These are phyloP conservation scores for Globia sparganii DNA, from an alignment of 2,888 invertebrate genomes.

Conservation along the genomic window DNA sequence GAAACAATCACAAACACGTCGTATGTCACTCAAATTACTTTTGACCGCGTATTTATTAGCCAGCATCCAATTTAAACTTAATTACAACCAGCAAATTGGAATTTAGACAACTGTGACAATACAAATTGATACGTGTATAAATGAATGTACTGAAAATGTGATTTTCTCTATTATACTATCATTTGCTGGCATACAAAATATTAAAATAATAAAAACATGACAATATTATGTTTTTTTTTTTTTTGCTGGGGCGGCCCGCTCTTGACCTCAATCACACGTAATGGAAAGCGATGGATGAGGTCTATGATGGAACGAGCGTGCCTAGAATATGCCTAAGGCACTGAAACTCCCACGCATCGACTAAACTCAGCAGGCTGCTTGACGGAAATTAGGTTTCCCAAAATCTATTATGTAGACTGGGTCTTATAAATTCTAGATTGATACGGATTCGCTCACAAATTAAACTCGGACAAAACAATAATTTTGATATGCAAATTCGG, in stretches of 20 bases:
- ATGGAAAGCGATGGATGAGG: no score
- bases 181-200: not conserved
- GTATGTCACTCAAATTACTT: constrained; percentile 36
- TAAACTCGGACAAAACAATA: not conserved
- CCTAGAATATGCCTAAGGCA: no score
- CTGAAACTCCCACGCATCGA: no score
- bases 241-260: no score
- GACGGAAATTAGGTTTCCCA: not conserved
- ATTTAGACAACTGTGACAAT: constrained; percentile 15
- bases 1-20: constrained; percentile 23
- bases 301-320: no score
- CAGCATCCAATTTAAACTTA: constrained; percentile 35
- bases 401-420: not conserved
- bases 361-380: no score
- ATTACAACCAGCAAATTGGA: constrained; percentile 42
- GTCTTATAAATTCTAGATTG: not conserved
- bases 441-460: not conserved
- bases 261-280: no score
- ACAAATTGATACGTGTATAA: not conserved
- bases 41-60: constrained; percentile 33
- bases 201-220: not conserved
- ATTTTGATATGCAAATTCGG: not conserved
- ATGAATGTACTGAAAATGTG: not conserved
- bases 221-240: no score
- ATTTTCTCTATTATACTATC: not conserved